Base-by-base conservation (phyloP, 2,888 invertebrate genomes). In the Diarsia rubi region DNA sequence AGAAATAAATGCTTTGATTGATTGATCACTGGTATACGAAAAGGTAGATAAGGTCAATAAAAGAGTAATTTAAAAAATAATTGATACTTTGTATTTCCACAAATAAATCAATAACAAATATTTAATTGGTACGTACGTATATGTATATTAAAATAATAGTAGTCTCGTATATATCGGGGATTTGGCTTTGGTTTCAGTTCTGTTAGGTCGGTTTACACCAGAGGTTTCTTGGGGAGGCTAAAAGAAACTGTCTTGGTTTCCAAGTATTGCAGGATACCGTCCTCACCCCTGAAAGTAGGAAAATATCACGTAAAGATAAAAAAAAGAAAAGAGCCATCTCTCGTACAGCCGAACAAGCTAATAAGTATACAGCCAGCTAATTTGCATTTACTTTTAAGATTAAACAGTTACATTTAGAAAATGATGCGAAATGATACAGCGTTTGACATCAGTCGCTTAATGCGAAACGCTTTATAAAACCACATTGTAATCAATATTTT, bases 211-310 rank as follows among this genome's bases (percentile, higher is more conserved):
- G 45, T 82, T 94, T 92, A 95, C 45, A 94, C 81, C 75, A 84
- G 76, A 4, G 95, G 95, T 79, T 94, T 93, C 89, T 96, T 96
- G 94, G 98, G 89, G 95, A 98, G 86, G 97, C 97, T 93, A 82
- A 98, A 97, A 14, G 98, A 97, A 59, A 98, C 97, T 45, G 98
- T 98, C 95, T 98, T 98, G 57, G 97, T 97, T 91, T 98, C 98
- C 88, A 98, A 93, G 92, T 98, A 98, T 90, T 98, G 98, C 81
- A 97, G 97, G 85, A 98, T 95, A 8, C 98, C 98, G 82, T 98
- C 98, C 89, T 98, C 98, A 71, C 98, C 98, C 91, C 98, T 98
- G 94, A 47, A 97, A 97, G 73, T 44, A 11, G 52, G 16, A 73
- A 24, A 62, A n/a, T 5, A 12, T 24, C 3, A 24, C 6, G 21